A percentile compares a stretch with the other conserved stretches of the same genome.
Evolutionary conservation across 2,113 vertebrate genomes (phyloP).

Genomic region (Prunella fulvescens): DNA sequence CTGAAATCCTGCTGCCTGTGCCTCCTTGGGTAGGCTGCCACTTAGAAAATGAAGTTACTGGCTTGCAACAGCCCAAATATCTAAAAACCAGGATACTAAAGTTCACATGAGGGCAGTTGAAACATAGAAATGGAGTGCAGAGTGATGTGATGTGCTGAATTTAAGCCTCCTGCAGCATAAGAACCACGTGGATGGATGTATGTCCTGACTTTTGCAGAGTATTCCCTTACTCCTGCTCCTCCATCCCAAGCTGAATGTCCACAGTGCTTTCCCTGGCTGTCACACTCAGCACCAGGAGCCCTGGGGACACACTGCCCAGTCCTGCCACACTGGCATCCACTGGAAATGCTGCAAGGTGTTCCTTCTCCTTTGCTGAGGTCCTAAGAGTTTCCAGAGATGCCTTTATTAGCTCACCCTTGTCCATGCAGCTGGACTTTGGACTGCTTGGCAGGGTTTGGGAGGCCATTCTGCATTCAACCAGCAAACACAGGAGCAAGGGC

Average conservation of each 20-base stretch:
- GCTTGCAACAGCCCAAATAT: neutral
- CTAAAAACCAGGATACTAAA: neutral
- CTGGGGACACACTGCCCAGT: neutral
- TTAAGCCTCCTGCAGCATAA: neutral
- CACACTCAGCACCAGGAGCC: neutral
- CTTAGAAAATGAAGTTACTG: neutral
- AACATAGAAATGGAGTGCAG: neutral
- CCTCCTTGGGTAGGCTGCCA: neutral
- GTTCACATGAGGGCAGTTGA: neutral
- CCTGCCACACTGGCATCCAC: neutral
- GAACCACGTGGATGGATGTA: fast-evolving
- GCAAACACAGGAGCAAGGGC: too few species aligned
- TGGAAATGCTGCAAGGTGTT: neutral
- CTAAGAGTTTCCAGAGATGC: neutral
- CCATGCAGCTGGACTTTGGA: neutral
- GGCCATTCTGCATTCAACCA: neutral
- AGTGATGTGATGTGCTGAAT: neutral
- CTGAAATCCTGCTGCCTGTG: neutral
- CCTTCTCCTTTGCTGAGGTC: neutral
- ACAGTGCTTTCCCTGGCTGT: neutral
- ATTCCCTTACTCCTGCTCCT: neutral
- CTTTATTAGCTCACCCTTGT: neutral
- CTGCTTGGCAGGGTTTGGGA: neutral
- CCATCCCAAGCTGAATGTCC: neutral
- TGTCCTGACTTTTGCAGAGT: neutral